These are phyloP conservation scores for Peromyscus aztecus DNA, from an alignment of 2,797 vertebrate genomes.

Conservation along the genomic window DNA sequence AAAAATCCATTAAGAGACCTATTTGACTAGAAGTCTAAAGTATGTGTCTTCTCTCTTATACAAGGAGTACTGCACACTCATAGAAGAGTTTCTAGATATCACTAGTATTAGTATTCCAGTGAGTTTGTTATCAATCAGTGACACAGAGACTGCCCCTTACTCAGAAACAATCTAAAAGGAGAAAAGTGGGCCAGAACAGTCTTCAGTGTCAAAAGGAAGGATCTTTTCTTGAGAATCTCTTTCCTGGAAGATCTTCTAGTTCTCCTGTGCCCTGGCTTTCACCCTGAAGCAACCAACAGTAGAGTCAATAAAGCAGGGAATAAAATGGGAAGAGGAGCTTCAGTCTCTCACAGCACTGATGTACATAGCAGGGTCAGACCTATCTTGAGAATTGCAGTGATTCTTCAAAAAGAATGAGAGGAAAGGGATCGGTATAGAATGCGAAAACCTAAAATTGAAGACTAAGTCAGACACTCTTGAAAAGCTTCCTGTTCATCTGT, in stretches of 20 bases:
- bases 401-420: neutral
- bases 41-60: neutral
- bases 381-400: neutral
- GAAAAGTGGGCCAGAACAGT: neutral
- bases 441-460: neutral
- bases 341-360: neutral
- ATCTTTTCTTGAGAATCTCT: neutral
- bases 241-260: neutral
- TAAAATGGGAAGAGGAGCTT: neutral
- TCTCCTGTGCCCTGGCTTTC: neutral
- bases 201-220: neutral
- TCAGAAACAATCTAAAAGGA: neutral
- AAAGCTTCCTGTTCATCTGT: neutral
- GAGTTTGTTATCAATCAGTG: neutral
- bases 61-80: no score
- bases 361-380: no score
- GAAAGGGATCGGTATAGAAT: neutral
- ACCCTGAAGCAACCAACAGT: neutral
- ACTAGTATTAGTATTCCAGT: neutral
- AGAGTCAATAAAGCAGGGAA: neutral
- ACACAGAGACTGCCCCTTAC: neutral
- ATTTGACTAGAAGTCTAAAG: neutral
- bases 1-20: neutral
- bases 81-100: neutral
- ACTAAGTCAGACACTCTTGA: neutral